Evolutionary conservation across 1,140 invertebrate species (phyloP).

Genomic region (Sarcophaga bullata): DNA sequence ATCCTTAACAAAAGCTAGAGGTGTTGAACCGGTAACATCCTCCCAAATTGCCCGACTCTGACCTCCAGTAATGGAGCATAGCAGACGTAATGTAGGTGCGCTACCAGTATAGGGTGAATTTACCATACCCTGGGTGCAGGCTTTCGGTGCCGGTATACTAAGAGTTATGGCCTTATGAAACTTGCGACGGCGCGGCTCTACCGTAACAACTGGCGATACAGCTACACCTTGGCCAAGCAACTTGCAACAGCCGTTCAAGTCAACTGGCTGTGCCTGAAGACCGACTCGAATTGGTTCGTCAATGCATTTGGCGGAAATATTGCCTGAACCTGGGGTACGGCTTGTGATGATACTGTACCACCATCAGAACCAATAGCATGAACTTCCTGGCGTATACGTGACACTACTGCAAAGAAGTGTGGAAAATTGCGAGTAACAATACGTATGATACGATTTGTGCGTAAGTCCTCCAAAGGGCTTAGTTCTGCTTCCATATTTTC

Average conservation of each 20-base stretch:
- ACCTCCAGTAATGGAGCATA: slow-evolving; percentile 98
- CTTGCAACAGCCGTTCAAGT: slow-evolving; percentile 93
- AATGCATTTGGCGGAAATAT: slow-evolving; percentile 98
- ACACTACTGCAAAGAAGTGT: slow-evolving; percentile 98
- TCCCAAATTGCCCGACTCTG: slow-evolving; percentile 98
- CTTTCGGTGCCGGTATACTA: slow-evolving; percentile 95
- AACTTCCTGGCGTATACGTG: slow-evolving; percentile 97
- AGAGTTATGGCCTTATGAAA: slow-evolving; percentile 99
- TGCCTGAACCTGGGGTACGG: slow-evolving; percentile 97
- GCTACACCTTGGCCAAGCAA: slow-evolving; percentile 96
- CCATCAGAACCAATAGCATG: slow-evolving; percentile 98
- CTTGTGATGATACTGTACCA: slow-evolving; percentile 95
- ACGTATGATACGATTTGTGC: slow-evolving; percentile 87
- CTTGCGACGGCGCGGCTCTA: slow-evolving; percentile 95
- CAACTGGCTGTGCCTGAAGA: slow-evolving; percentile 98
- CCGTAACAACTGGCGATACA: slow-evolving; percentile 98
- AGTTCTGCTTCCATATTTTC: slow-evolving; percentile 92
- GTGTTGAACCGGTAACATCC: slow-evolving; percentile 98
- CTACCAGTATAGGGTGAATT: slow-evolving; percentile 85
- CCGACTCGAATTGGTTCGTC: slow-evolving; percentile 99
- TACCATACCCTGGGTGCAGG: slow-evolving; percentile 95
- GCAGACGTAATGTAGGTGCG: slow-evolving; percentile 90
- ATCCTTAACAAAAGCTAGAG: slow-evolving; percentile 96
- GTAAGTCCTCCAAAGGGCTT: slow-evolving; percentile 84
- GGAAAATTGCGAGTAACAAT: slow-evolving; percentile 98